Conservation (phyloP, 2,888 invertebrate genomes). For the Cordilura impudica region DNA sequence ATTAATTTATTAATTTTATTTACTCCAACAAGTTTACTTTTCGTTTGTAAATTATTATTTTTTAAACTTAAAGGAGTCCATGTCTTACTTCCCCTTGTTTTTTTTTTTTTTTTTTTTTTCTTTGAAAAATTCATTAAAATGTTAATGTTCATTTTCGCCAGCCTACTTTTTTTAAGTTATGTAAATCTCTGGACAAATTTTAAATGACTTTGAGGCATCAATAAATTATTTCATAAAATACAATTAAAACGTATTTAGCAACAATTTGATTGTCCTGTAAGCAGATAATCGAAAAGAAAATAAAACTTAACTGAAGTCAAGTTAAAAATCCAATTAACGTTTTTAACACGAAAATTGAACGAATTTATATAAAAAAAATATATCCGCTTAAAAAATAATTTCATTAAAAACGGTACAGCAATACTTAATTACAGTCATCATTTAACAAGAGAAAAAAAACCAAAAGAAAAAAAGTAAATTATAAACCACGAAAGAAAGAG, state of each 20-base stretch:
- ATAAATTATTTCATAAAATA: constrained; percentile 47
- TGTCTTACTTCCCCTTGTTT: not conserved
- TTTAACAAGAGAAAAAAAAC: constrained; percentile 20
- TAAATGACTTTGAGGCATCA: constrained; percentile 38
- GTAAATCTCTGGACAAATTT: constrained; percentile 31
- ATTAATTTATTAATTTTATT: no score
- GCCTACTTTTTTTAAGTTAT: constrained; percentile 17
- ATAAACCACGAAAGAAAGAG: constrained; percentile 30
- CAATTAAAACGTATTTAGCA: constrained; percentile 34
- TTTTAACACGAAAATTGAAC: constrained; percentile 27
- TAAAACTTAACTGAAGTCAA: constrained; percentile 11
- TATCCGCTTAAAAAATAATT: constrained; percentile 49
- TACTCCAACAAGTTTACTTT: no score
- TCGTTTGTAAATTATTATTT: no score
- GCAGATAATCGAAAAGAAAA: not conserved
- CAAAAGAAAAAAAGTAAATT: constrained; percentile 41
- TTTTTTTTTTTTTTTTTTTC: not conserved
- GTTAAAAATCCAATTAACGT: constrained; percentile 54
- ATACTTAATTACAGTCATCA: not conserved
- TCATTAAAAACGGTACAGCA: not conserved
- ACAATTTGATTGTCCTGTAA: constrained; percentile 12
- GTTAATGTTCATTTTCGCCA: not conserved
- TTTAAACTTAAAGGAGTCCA: no score
- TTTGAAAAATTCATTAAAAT: not conserved
- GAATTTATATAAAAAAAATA: not conserved